A percentile compares a stretch with the other conserved stretches of the same genome.
phyloP scores from a whole-genome alignment of 2,797 vertebrate species.

The Phyllotis vaccarum region DNA sequence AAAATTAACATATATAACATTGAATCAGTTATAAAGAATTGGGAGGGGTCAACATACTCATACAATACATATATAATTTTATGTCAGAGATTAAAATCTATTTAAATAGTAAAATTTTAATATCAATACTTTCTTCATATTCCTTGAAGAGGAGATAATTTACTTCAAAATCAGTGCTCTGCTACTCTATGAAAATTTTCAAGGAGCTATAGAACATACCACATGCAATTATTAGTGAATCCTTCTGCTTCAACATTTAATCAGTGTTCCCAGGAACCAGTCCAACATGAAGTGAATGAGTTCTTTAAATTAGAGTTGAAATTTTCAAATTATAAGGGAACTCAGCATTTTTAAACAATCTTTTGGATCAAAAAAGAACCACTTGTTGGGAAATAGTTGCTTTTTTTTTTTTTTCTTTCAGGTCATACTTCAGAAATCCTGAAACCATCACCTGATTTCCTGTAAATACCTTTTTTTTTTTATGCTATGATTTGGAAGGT shows the following conservation, averaged over 20 bases:
- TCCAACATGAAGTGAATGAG: neutral
- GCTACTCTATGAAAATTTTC: neutral
- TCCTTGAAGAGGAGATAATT: neutral
- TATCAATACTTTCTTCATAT: neutral
- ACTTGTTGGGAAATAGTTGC: neutral
- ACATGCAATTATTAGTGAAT: neutral
- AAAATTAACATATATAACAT: neutral
- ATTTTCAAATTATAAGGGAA: constrained; percentile 19
- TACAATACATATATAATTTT: neutral
- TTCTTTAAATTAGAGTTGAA: neutral
- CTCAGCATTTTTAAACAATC: neutral
- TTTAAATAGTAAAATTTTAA: neutral
- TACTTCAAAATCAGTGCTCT: neutral
- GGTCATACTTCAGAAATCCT: neutral
- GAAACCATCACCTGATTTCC: neutral
- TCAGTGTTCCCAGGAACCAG: neutral
- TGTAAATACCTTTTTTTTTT: neutral
- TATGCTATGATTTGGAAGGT: neutral
- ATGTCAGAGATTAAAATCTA: neutral
- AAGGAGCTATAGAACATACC: neutral
- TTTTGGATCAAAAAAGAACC: neutral
- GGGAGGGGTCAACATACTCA: neutral
- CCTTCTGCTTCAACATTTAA: neutral
- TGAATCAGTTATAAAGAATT: neutral
- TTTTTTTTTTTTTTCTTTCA: neutral